Conservation (phyloP, 1,140 invertebrate genomes). For the Colletes gigas region DNA sequence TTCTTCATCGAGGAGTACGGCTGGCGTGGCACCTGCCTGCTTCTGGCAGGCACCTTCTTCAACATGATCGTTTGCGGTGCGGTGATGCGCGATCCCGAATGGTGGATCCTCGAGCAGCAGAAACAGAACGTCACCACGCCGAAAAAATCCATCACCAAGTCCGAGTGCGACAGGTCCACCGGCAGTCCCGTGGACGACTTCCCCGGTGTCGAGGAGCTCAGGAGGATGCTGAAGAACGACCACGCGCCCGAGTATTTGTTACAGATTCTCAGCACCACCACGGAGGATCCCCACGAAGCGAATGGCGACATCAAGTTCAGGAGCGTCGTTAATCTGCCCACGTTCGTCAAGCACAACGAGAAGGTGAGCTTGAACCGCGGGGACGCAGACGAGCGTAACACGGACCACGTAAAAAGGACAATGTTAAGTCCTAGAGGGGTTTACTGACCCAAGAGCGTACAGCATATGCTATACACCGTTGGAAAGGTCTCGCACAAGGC, state of each 20-base stretch:
- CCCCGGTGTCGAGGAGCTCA: constrained; percentile 85
- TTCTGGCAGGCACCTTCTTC: constrained; percentile 91
- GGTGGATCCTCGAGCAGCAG: constrained; percentile 86
- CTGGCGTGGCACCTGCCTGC: constrained; percentile 92
- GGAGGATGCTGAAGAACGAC: constrained; percentile 84
- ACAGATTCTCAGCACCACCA: constrained; percentile 83
- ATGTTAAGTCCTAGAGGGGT: no score
- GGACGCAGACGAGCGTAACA: neutral
- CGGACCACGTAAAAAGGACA: no score
- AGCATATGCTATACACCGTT: no score
- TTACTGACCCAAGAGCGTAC: no score
- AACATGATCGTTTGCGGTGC: constrained; percentile 94
- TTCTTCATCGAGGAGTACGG: constrained; percentile 89
- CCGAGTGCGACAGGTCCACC: constrained; percentile 74
- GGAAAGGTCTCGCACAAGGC: no score
- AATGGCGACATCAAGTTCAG: constrained; percentile 76
- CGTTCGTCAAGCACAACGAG: constrained; percentile 86
- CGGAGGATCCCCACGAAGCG: constrained; percentile 69
- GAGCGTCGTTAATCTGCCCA: constrained; percentile 88
- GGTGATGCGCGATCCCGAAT: constrained; percentile 92
- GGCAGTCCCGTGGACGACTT: constrained; percentile 81
- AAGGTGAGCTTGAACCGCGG: constrained; percentile 79
- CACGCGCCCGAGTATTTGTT: constrained; percentile 85
- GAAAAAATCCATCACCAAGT: constrained; percentile 75
- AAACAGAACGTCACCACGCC: constrained; percentile 68